A percentile compares a stretch with the other conserved stretches of the same genome.
Evolutionary conservation across 1,140 invertebrate species (phyloP).

Genomic region (Calycopis cecrops): DNA sequence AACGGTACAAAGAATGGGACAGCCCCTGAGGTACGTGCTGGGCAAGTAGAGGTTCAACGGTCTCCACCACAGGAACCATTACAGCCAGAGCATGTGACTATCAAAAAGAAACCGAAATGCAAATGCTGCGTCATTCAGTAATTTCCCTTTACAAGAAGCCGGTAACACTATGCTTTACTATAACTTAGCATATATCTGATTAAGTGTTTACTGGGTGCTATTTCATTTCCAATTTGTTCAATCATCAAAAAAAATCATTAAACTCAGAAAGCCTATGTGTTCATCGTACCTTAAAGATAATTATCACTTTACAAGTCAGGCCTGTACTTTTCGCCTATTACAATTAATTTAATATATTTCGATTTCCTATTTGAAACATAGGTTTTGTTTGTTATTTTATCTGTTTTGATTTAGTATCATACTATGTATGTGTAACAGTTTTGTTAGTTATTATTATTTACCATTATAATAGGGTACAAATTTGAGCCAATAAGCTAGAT

Average conservation of each 20-base stretch:
- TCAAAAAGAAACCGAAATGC: conserved; percentile 94
- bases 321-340: conserved; percentile 30
- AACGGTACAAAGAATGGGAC: conserved; percentile 69
- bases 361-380: neutral
- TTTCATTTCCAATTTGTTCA: conserved; percentile 44
- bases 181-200: conserved; percentile 35
- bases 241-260: conserved; percentile 28
- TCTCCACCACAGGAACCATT: conserved; percentile 83
- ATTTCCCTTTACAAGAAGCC: conserved; percentile 38
- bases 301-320: conserved; percentile 28
- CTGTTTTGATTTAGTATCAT: conserved; percentile 26
- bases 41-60: conserved; percentile 84
- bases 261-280: conserved; percentile 38
- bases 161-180: conserved; percentile 47
- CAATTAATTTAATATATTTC: conserved; percentile 15
- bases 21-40: conserved; percentile 44
- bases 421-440: conserved; percentile 23
- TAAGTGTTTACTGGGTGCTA: conserved; percentile 63
- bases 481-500: conserved; percentile 15
- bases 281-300: conserved; percentile 36
- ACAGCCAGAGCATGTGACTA: conserved; percentile 88
- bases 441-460: conserved; percentile 17
- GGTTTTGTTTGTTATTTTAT: conserved; percentile 24
- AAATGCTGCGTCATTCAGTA: conserved; percentile 93
- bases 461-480: conserved; percentile 29